Base-by-base conservation (phyloP, 2,888 invertebrate genomes). In the Caenorhabditis drosophilae region DNA sequence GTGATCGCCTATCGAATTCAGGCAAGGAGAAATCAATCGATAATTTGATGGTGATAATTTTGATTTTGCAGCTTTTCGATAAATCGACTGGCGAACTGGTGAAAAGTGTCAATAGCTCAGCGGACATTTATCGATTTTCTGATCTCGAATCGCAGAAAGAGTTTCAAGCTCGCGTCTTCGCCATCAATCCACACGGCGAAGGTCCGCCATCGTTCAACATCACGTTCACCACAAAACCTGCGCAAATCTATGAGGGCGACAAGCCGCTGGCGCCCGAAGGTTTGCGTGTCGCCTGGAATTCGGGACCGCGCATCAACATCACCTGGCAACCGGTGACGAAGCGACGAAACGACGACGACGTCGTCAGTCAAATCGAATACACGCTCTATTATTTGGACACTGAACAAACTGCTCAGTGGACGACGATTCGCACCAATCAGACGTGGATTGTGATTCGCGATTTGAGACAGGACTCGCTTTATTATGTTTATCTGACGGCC, bases 181-280 rank as follows among this genome's bases (percentile, higher is more conserved):
- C 69, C 7, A 60, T 64, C 41, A 70, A 62, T 45, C 46, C 35
- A 11, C 49, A 41, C 27, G 70, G 73, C 20, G 61, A 57, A 34
- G 64, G 70, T 12, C 73, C 73, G 2, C 68, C 73, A 23, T 70
- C 72, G 25, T 76, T 66, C 67, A 76, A 76, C 31, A 46, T 70
- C 11, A 68, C 68, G 6, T 76, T 76, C 59, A 57, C 64, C 1
- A 74, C 76, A 16, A 59, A 47, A 34, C 55, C 68, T 4, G 51
- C 59, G 16, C 20, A 23, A 41, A 26, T 12, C 18, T 22, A 12
- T 26, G 42, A 56, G 4, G 59, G 31, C 2, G 64, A 70, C 34
- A 50, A 54, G 12, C 76, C 73, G 9, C 34, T 35, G n/a, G 66
- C 70, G 16, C 76, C 76, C 16, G 59, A 56, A 26, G 58, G 62